Evolutionary conservation across 2,113 vertebrate genomes (phyloP).

Genomic region (Centrocercus urophasianus): DNA sequence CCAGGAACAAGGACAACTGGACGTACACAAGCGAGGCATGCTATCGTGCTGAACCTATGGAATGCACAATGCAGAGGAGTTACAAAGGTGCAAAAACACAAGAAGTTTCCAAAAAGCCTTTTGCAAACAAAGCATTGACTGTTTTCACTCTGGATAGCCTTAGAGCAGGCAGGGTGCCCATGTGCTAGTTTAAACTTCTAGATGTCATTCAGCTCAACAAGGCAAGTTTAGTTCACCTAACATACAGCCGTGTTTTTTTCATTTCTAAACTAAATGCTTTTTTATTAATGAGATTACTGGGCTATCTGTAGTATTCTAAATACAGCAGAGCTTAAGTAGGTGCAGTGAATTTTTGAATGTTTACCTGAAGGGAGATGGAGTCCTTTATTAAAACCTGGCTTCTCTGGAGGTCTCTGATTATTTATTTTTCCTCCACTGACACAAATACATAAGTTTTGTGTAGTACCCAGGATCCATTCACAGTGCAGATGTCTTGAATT

Average conservation of each 20-base stretch:
- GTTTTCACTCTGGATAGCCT: not conserved
- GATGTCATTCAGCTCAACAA: not conserved
- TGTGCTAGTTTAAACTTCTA: not conserved
- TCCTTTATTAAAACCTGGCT: not conserved
- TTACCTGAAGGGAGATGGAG: not conserved
- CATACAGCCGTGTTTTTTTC: not conserved
- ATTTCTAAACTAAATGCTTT: not conserved
- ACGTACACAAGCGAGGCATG: not conserved
- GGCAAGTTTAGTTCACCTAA: not conserved
- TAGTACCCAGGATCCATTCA: not conserved
- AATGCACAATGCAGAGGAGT: not conserved
- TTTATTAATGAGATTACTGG: not conserved
- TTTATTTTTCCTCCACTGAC: not conserved
- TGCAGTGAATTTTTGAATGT: not conserved
- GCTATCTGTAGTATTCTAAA: not conserved
- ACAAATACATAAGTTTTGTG: not conserved
- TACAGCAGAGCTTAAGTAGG: no score
- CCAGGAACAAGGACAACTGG: not conserved
- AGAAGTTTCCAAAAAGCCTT: not conserved
- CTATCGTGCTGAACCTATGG: not conserved
- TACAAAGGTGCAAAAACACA: not conserved
- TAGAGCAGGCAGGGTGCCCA: not conserved
- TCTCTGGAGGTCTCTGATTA: not conserved
- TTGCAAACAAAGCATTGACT: rapidly evolving
- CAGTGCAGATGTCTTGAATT: not conserved